Evolutionary conservation across 1,140 invertebrate species (phyloP).

Genomic region (Idris sp.): DNA sequence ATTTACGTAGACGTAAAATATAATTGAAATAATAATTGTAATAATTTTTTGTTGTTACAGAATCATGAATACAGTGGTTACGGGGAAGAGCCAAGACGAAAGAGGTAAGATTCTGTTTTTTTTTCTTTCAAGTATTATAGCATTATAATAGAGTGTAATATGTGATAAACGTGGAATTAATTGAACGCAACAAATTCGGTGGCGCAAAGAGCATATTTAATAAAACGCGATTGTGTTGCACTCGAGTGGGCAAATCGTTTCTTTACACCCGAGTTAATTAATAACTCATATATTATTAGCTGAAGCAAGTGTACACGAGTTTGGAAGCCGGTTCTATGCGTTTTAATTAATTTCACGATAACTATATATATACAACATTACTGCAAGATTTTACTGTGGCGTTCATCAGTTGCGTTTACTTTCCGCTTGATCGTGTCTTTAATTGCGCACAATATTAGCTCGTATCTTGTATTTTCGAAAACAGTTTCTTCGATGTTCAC

Average conservation of each 20-base stretch:
- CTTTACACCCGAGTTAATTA: constrained; percentile 68
- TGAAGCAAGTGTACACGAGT: constrained; percentile 61
- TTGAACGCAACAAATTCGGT: constrained; percentile 8
- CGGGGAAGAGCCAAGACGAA: constrained; percentile 77
- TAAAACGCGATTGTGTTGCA: constrained; percentile 35
- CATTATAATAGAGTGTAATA: background rate
- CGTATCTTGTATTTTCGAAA: constrained; percentile 10
- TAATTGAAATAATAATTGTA: too few relatives aligned
- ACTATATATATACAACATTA: constrained; percentile 24
- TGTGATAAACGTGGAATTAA: background rate
- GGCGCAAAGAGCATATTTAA: constrained; percentile 14
- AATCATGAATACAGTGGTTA: constrained; percentile 78
- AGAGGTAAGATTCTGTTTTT: constrained; percentile 64
- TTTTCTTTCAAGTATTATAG: background rate
- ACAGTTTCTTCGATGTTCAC: constrained; percentile 1
- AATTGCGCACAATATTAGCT: constrained; percentile 40
- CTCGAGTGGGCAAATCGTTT: constrained; percentile 58
- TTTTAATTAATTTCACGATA: constrained; percentile 70
- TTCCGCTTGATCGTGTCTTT: constrained; percentile 46
- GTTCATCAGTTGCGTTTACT: constrained; percentile 66
- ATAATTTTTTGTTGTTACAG: constrained; percentile 72
- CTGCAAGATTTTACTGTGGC: constrained; percentile 24
- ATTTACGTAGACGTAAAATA: too few relatives aligned
- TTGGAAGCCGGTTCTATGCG: constrained; percentile 59
- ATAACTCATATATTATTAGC: constrained; percentile 73